A percentile compares a stretch with the other conserved stretches of the same genome.
Conservation (phyloP, 2,797 vertebrate genomes). For the Sitta carolinensis region DNA sequence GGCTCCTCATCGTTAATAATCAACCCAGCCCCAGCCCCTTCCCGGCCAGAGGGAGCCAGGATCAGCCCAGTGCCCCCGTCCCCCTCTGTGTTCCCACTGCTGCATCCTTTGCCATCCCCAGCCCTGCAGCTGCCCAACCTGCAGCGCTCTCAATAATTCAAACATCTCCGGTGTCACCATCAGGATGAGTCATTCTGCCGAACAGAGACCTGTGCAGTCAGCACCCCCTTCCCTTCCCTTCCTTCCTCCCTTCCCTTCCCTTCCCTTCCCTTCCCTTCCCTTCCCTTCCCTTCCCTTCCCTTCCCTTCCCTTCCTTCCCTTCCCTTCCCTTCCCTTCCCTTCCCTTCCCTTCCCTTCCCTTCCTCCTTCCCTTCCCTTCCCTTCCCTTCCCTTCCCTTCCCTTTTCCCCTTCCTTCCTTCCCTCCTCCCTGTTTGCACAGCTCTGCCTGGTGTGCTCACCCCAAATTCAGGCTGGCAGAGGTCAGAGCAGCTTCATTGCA, state of each 20-base stretch:
- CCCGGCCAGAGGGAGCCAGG: not conserved
- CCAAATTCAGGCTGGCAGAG: not conserved
- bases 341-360: not conserved
- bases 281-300: not conserved
- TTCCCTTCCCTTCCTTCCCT: not conserved
- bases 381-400: not conserved
- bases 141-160: not conserved
- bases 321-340: not conserved
- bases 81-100: fast-evolving
- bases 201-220: not conserved
- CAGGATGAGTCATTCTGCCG: not conserved
- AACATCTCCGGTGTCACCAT: not conserved
- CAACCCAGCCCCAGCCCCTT: not conserved
- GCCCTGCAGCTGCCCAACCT: not conserved
- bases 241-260: not conserved
- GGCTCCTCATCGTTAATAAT: not conserved
- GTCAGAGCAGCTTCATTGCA: fast-evolving
- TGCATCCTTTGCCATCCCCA: fast-evolving
- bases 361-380: not conserved
- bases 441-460: fast-evolving
- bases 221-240: not conserved
- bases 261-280: not conserved
- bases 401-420: not conserved
- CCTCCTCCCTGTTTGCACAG: not conserved
- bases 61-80: not conserved